Conservation (phyloP, 2,888 invertebrate species). For the Tethea ocularis region DNA sequence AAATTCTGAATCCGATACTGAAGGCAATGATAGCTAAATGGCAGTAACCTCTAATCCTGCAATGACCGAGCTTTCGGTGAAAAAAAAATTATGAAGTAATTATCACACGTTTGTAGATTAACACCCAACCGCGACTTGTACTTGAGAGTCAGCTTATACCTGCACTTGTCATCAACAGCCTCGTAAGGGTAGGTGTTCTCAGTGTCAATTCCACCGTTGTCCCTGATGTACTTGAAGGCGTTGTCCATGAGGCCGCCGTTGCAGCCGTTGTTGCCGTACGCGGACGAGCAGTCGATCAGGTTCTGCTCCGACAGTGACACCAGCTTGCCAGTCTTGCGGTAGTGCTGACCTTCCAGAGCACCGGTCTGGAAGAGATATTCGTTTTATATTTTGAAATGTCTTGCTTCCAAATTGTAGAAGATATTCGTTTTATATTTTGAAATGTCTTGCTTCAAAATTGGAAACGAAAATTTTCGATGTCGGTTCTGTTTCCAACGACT, state of each 20-base stretch:
- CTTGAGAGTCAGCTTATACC: slow-evolving; percentile 54
- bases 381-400: not conserved
- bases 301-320: slow-evolving; percentile 96
- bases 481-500: no score
- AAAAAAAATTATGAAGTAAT: no score
- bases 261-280: slow-evolving; percentile 95
- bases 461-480: no score
- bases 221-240: slow-evolving; percentile 92
- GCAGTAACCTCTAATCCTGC: no score
- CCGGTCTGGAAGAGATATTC: slow-evolving; percentile 86
- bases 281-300: slow-evolving; percentile 92
- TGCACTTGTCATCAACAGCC: slow-evolving; percentile 89
- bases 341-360: slow-evolving; percentile 94
- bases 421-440: not conserved
- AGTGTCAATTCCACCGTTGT: slow-evolving; percentile 94
- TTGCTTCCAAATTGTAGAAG: not conserved
- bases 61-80: no score
- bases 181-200: slow-evolving; percentile 95
- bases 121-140: no score
- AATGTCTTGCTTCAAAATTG: no score
- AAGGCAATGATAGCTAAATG: no score
- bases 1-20: no score
- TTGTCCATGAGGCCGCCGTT: slow-evolving; percentile 93
- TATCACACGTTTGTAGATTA: no score
- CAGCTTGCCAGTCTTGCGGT: slow-evolving; percentile 88